Evolutionary conservation across 2,113 vertebrate genomes (phyloP), one percentile per base, ranked within the genome.

Genomic region (Crocuta crocuta): DNA sequence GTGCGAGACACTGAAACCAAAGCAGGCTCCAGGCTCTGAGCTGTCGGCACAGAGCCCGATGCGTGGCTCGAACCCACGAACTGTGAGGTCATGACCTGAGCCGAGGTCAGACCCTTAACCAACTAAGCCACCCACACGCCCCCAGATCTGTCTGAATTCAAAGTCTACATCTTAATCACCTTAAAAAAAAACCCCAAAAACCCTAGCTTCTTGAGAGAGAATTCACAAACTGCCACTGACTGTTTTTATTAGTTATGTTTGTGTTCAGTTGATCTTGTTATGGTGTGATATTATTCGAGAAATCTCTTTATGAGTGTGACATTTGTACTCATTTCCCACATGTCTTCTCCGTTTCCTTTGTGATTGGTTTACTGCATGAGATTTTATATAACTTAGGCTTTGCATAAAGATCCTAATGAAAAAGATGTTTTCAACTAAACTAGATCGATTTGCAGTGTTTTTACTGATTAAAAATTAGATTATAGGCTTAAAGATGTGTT

Each of bases 301-400:
- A 78, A 65, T 80, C 16, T 73, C 79, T 80, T 70, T 89, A 16
- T 89, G 35, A 85, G n/a, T 2, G 13, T 93, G 55, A 87, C 84
- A 19, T 86, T 92, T 96, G 19, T 9, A 71, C 9, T 82, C 58
- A 35, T 94, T 48, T 58, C 19, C 33, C 19, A 4, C 39, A 26
- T 2, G 63, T 58, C 39, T 87, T 21, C 39, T 86, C 26, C 24
- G 50, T n/a, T 93, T 95, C n/a, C 35, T 81, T 92, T 82, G 17
- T 66, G 45, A 61, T 91, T 88, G 21, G 3, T 33, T 78, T 81
- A 84, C 19, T 92, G 11, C 53, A 58, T 91, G 33, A 85, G 28
- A 66, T 63, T 97, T 95, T 63, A 55, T 7, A 45, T 93, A 91
- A 92, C 92, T 92, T 94, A 89, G 58, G 3, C 31, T 86, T 73